Base-by-base conservation (phyloP, 2,888 invertebrate species). In the Hetaerina titia region DNA sequence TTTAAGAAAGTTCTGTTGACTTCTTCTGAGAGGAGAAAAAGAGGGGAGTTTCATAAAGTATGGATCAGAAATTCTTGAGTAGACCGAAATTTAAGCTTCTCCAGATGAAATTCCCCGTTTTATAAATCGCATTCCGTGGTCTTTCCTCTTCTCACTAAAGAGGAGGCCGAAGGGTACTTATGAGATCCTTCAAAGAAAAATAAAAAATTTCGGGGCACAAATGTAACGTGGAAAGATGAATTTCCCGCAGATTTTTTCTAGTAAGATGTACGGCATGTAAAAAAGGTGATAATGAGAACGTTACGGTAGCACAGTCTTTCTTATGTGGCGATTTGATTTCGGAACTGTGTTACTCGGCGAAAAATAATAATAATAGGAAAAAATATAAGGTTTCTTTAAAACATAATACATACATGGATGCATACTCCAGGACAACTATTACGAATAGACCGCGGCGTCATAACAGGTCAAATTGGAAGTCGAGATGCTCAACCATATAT, bases 1-100 rank as follows among this genome's bases (percentile, higher is more conserved):
- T 58, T 58, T n/a, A 9, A 81, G 57, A 89, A 89, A 89, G 56
- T 88, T 88, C 45, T 89, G 58, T 57, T 58, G 89, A 89, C 57
- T 89, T 89, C 22, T 89, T n/a, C 22, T 58, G 57, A 89, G n/a
- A 89, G 17, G n/a, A 58, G 56, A 22, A 89, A n/a, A 45, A 89
- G 81, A 89, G 7, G n/a, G 58, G 22, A 58, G 58, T 57, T 57
- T 58, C 58, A 57, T 89, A 58, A 56, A 89, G 89, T 22, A 89
- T 89, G 56, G 89, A 19, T 58, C 57, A 89, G 89, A 89, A 57
- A 58, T 58, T 89, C 58, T 89, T 57, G n/a, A 57, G 56, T 15
- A 89, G 19, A 13, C 19, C 81, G 57, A 45, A 89, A 89, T 19
- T 89, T 89, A 57, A 89, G 57, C 89, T 89, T 17, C 31, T 89